phyloP scores from a whole-genome alignment of 1,140 invertebrate genomes.

The Rhynchophorus ferrugineus region DNA sequence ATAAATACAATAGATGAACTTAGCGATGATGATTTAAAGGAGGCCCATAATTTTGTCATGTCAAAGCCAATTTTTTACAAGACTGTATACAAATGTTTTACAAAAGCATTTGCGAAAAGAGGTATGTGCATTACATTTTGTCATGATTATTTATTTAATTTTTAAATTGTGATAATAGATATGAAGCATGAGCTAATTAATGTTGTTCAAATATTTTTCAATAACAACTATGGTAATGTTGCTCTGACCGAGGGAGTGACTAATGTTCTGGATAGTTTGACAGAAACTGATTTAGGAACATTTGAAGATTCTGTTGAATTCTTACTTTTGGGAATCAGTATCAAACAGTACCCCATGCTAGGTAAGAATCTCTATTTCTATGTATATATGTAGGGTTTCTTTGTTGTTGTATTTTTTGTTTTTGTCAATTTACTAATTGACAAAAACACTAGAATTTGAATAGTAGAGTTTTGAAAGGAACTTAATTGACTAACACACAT shows the following conservation, averaged over 20 bases:
- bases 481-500: too few relatives aligned
- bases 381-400: not conserved
- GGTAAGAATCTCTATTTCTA: slow-evolving; percentile 1
- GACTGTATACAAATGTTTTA: not conserved
- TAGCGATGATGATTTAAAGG: not conserved
- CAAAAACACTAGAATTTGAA: too few relatives aligned
- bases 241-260: not conserved
- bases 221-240: not conserved
- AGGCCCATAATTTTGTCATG: slow-evolving; percentile 5
- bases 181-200: not conserved
- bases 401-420: not conserved
- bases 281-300: not conserved
- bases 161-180: not conserved
- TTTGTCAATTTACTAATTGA: not conserved
- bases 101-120: slow-evolving; percentile 3
- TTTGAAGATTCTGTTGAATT: slow-evolving; percentile 4
- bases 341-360: not conserved
- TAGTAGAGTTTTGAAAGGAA: too few relatives aligned
- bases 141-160: not conserved
- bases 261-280: not conserved
- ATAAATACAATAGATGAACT: not conserved
- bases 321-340: not conserved
- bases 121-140: too few relatives aligned
- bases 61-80: not conserved
- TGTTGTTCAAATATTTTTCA: slow-evolving; percentile 4